Percentiles rank a stretch among this genome's conserved stretches.
Conservation (phyloP, 2,888 invertebrate genomes). For the Hypsopygia costalis region DNA sequence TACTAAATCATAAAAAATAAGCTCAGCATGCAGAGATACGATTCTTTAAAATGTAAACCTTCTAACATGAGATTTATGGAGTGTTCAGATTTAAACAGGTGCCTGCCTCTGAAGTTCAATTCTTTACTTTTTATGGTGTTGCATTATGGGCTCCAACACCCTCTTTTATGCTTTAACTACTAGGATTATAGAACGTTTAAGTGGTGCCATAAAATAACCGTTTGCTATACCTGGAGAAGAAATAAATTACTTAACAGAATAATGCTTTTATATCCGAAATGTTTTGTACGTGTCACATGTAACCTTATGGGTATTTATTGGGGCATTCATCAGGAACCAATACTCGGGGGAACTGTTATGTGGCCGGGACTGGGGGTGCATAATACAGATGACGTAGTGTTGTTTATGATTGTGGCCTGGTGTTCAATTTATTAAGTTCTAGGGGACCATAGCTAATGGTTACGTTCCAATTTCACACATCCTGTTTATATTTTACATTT, state of each 20-base stretch:
- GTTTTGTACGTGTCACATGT: conserved; percentile 75
- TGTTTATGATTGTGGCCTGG: conserved; percentile 62
- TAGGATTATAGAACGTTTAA: conserved; percentile 73
- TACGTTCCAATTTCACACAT: conserved; percentile 15
- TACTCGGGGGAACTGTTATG: conserved; percentile 69
- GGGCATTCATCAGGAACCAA: conserved; percentile 74
- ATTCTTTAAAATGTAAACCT: conserved; percentile 32
- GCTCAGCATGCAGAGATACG: conserved; percentile 27
- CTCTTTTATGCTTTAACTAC: conserved; percentile 67
- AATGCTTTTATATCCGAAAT: conserved; percentile 76
- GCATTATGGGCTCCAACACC: conserved; percentile 63
- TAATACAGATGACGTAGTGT: conserved; percentile 57
- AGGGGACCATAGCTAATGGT: conserved; percentile 31
- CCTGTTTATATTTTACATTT: conserved; percentile 22
- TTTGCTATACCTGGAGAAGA: conserved; percentile 71
- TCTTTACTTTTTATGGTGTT: conserved; percentile 61
- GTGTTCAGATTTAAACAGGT: conserved; percentile 53
- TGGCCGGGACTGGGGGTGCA: conserved; percentile 63
- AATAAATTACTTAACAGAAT: conserved; percentile 79
- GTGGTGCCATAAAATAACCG: conserved; percentile 73
- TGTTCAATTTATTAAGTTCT: conserved; percentile 61
- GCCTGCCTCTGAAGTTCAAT: conserved; percentile 50
- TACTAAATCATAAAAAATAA: conserved; percentile 31
- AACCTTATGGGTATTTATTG: conserved; percentile 77
- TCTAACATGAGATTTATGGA: conserved; percentile 57